Evolutionary conservation across 2,888 invertebrate genomes (phyloP).

Genomic region (Pristionchus maxplancki): DNA sequence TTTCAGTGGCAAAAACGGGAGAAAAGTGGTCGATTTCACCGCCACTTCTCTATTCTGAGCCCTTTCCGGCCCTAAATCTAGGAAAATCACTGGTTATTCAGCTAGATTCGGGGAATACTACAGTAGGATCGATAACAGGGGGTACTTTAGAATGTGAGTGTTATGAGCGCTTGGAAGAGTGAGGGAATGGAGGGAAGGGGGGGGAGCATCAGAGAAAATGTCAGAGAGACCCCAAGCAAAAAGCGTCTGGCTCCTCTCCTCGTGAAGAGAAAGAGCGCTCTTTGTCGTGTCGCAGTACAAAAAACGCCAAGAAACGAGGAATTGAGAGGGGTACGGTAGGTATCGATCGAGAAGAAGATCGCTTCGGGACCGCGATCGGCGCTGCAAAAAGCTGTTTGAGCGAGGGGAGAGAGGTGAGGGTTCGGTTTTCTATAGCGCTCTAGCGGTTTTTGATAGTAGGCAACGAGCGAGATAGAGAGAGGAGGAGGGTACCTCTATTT

Average conservation of each 20-base stretch:
- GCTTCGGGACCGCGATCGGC: background rate
- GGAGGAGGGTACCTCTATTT: background rate
- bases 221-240: background rate
- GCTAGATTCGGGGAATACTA: background rate
- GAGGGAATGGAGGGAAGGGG: background rate
- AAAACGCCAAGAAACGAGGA: background rate
- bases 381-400: conserved; percentile 25
- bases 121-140: background rate
- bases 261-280: background rate
- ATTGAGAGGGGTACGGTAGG: background rate
- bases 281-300: background rate
- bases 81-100: background rate
- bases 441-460: background rate
- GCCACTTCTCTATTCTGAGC: background rate
- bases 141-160: background rate
- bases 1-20: background rate
- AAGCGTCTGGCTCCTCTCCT: background rate
- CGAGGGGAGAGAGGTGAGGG: background rate
- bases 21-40: background rate
- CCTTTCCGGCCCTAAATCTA: background rate
- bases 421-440: background rate
- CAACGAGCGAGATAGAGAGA: background rate
- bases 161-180: background rate
- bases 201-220: background rate
- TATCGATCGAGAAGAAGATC: background rate